Conservation (phyloP, 2,797 vertebrate species). For the Paguma larvata region DNA sequence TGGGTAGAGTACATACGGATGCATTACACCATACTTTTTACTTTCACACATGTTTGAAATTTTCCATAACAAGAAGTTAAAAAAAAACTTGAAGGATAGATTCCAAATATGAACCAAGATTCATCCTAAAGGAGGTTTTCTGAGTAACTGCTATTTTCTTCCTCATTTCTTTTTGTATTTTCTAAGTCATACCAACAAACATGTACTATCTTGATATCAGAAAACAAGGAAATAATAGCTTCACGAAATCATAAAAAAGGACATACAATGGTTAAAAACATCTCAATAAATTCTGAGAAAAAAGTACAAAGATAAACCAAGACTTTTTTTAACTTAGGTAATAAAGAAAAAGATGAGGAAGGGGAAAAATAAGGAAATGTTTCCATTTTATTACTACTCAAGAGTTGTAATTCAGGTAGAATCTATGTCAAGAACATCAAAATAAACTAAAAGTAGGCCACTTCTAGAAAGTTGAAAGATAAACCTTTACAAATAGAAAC, state of each 20-base stretch:
- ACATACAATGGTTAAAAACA: neutral
- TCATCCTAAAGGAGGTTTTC: neutral
- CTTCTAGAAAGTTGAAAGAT: slow-evolving; percentile 7
- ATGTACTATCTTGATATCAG: neutral
- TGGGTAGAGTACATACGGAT: neutral
- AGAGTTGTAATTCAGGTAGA: neutral
- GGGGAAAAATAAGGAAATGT: neutral
- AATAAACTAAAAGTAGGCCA: slow-evolving; percentile 15
- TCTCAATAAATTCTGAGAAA: neutral
- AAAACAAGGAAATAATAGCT: neutral
- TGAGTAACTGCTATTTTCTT: neutral
- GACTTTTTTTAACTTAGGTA: neutral
- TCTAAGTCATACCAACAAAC: neutral
- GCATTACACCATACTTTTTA: neutral
- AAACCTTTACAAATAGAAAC: slow-evolving; percentile 15
- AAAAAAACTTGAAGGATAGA: neutral
- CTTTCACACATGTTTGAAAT: neutral
- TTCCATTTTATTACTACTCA: neutral
- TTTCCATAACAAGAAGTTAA: neutral
- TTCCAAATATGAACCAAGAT: neutral
- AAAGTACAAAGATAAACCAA: neutral
- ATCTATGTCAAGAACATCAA: neutral
- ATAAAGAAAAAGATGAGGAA: neutral
- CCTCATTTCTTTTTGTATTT: neutral
- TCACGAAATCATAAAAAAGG: neutral